These are phyloP conservation scores for Doryteuthis pealeii DNA, from an alignment of 1,140 invertebrate genomes.

Conservation along the genomic window DNA sequence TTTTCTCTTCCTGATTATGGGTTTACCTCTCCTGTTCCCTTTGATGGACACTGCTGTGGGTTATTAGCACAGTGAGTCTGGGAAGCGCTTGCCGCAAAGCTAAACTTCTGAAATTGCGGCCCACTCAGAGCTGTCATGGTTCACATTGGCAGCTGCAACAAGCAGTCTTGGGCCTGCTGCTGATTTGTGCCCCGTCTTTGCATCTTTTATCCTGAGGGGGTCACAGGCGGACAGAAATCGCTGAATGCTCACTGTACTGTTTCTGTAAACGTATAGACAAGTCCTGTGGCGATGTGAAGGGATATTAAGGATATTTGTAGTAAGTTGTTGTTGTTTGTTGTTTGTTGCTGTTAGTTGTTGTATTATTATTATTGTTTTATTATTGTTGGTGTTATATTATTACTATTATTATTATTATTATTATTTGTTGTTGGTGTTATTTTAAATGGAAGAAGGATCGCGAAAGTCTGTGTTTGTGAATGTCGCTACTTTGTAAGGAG, in stretches of 20 bases:
- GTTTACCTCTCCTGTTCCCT: neutral
- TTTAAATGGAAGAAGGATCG: neutral
- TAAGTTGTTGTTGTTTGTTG: neutral
- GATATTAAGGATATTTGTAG: neutral
- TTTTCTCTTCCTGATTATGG: neutral
- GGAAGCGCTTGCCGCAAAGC: neutral
- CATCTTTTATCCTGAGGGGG: neutral
- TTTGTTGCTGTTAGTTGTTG: too few species aligned
- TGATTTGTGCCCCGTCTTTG: neutral
- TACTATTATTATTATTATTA: too few species aligned
- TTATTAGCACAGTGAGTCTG: too few species aligned
- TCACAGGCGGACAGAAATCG: neutral
- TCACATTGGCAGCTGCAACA: neutral
- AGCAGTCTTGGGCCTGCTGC: neutral
- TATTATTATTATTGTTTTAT: too few species aligned
- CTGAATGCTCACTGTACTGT: neutral
- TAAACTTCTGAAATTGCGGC: slow-evolving; percentile 1
- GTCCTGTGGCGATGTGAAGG: neutral
- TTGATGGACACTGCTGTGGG: neutral
- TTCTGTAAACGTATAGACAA: neutral
- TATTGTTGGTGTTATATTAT: too few species aligned
- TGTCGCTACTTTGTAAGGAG: neutral
- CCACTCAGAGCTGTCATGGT: neutral
- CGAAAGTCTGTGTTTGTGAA: neutral
- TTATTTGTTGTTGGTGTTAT: neutral